Conservation (phyloP, 2,888 invertebrate species). For the Phrixothrix hirtus region DNA sequence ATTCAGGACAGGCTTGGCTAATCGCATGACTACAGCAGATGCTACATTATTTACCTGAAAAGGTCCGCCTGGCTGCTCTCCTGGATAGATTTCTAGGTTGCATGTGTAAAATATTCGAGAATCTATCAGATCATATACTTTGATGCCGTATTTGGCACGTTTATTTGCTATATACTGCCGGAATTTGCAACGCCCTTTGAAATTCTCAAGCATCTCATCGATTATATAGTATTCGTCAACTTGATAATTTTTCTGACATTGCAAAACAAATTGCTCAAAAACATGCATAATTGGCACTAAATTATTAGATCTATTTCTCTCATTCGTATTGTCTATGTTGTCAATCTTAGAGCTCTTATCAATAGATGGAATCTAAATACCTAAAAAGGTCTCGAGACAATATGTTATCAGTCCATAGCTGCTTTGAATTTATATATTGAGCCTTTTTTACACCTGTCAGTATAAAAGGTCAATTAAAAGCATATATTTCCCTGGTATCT, state of each 20-base stretch:
- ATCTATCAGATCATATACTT: slow-evolving; percentile 5
- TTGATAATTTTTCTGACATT: slow-evolving; percentile 5
- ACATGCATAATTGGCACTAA: slow-evolving; percentile 1
- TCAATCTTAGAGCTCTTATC: slow-evolving; percentile 9
- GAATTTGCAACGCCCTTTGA: background rate
- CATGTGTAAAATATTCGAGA: slow-evolving; percentile 1
- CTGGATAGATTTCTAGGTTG: background rate
- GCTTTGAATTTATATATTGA: slow-evolving; percentile 9
- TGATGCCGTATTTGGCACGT: slow-evolving; percentile 2
- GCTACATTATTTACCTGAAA: slow-evolving; percentile 1
- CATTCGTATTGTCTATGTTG: slow-evolving; percentile 3
- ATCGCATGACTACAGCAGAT: too few species aligned
- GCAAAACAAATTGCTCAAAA: background rate
- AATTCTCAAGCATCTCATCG: slow-evolving; percentile 1
- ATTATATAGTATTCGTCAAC: background rate
- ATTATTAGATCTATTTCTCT: background rate
- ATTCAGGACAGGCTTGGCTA: too few species aligned
- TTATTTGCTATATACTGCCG: too few species aligned
- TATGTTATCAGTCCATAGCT: slow-evolving; percentile 8
- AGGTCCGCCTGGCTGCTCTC: background rate
- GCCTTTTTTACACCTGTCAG: slow-evolving; percentile 11
- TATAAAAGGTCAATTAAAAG: too few species aligned
- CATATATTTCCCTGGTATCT: slow-evolving; percentile 14
- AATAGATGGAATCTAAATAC: slow-evolving; percentile 7
- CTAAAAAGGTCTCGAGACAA: slow-evolving; percentile 6